These are phyloP conservation scores for Melanocharis versteri DNA, from an alignment of 2,113 vertebrate species.

Conservation along the genomic window DNA sequence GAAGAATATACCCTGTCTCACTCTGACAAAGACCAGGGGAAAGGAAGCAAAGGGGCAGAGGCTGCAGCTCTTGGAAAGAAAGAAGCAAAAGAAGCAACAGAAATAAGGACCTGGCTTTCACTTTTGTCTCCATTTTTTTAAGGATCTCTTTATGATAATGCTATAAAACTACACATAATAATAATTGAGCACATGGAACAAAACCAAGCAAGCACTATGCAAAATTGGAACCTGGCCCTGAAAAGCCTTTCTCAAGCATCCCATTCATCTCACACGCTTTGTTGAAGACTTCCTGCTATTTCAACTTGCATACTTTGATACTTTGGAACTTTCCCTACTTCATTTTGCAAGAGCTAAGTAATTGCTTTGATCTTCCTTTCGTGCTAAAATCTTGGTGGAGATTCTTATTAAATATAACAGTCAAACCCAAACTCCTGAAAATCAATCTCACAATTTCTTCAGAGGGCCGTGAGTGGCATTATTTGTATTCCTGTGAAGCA, in stretches of 20 bases:
- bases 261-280: neutral
- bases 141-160: neutral
- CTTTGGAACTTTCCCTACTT: neutral
- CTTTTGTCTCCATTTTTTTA: neutral
- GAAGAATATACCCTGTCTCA: conserved; percentile 13
- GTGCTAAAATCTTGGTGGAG: neutral
- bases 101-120: neutral
- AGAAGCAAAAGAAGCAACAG: neutral
- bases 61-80: neutral
- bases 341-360: neutral
- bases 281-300: conserved; percentile 1
- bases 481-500: neutral
- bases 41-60: neutral
- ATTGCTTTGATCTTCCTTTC: conserved; percentile 2
- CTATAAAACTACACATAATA: neutral
- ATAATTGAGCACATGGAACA: conserved; percentile 34
- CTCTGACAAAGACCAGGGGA: neutral
- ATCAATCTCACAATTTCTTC: neutral
- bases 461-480: neutral
- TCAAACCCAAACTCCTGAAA: neutral
- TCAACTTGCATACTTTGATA: neutral
- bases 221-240: conserved; percentile 38
- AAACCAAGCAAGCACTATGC: conserved; percentile 31
- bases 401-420: neutral
- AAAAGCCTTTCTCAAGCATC: neutral